Evolutionary conservation across 2,113 vertebrate species (phyloP).

Genomic region (Hyperoodon ampullatus): DNA sequence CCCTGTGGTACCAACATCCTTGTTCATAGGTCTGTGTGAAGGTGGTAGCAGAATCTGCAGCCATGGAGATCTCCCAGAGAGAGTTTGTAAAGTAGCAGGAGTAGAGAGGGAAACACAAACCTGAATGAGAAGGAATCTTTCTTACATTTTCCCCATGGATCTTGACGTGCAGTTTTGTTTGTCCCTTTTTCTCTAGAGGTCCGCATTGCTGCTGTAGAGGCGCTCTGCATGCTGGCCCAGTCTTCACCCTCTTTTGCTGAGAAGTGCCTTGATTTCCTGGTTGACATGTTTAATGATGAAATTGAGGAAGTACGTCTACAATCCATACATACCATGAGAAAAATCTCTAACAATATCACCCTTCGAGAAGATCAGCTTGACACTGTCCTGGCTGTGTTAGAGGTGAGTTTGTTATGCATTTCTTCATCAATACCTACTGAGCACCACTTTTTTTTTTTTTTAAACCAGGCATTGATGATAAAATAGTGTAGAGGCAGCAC

Average conservation of each 20-base stretch:
- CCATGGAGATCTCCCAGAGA: background rate
- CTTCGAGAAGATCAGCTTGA: constrained; percentile 98
- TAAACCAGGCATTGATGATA: background rate
- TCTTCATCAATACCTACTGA: background rate
- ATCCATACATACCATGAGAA: constrained; percentile 97
- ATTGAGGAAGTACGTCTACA: constrained; percentile 98
- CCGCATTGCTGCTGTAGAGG: constrained; percentile 96
- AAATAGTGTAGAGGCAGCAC: background rate
- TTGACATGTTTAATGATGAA: constrained; percentile 99
- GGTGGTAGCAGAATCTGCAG: background rate
- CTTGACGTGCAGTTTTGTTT: background rate
- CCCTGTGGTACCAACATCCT: background rate
- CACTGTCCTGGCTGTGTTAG: constrained; percentile 95
- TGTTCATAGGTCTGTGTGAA: background rate
- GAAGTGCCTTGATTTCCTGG: constrained; percentile 98
- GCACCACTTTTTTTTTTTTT: background rate
- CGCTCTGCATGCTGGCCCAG: constrained; percentile 94
- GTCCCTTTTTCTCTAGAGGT: constrained; percentile 88
- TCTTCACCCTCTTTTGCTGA: constrained; percentile 95
- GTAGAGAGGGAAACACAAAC: background rate
- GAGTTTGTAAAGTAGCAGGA: background rate
- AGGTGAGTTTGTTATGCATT: constrained; percentile 85
- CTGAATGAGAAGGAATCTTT: background rate
- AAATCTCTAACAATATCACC: constrained; percentile 96
- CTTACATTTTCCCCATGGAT: background rate